Evolutionary conservation across 2,888 invertebrate species (phyloP).

Genomic region (Conus canariensis): DNA sequence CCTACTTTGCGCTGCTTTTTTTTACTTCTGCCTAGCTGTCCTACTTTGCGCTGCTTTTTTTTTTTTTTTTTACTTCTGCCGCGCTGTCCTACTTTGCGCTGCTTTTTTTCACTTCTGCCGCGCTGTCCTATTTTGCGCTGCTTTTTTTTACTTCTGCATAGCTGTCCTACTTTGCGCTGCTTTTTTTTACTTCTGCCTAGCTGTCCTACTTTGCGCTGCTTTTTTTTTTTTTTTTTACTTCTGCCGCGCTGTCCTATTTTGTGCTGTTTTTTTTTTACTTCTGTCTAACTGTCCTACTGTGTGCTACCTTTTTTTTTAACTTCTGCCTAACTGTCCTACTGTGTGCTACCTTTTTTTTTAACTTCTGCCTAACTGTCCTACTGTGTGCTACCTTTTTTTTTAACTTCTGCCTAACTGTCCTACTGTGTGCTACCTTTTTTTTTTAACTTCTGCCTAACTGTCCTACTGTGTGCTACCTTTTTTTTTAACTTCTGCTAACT

Average conservation of each 20-base stretch:
- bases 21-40: not conserved
- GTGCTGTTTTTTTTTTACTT: no score
- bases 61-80: not conserved
- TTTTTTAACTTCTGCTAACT: no score
- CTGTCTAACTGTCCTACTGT: no score
- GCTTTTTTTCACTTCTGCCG: not conserved
- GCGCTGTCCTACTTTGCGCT: not conserved
- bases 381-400: not conserved
- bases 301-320: no score
- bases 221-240: not conserved
- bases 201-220: not conserved
- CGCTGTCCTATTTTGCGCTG: no score
- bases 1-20: not conserved
- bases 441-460: not conserved
- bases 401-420: not conserved
- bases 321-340: no score
- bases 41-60: not conserved
- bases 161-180: no score
- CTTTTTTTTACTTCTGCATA: no score
- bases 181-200: no score
- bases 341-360: no score
- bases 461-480: no score
- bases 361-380: no score
- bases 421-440: not conserved
- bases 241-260: not conserved